A percentile compares a stretch with the other conserved stretches of the same genome.
phyloP scores from a whole-genome alignment of 1,140 invertebrate genomes.

The Drosophila tsacasi region DNA sequence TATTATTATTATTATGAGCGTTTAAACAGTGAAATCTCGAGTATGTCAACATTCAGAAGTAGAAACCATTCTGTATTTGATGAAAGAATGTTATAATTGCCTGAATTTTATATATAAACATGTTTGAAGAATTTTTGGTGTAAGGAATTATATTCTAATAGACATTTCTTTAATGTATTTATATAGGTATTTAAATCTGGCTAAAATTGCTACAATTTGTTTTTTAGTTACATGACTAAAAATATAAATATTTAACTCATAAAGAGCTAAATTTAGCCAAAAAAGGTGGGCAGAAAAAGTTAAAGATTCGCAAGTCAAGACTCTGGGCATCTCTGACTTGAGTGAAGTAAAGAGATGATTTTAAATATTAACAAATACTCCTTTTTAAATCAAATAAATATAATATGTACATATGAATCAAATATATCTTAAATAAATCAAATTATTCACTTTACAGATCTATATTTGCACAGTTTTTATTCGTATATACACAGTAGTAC shows the following conservation, averaged over 20 bases:
- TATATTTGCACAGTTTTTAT: not conserved
- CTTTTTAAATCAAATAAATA: too few relatives aligned
- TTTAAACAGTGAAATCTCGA: not conserved
- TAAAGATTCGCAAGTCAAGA: too few relatives aligned
- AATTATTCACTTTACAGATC: not conserved
- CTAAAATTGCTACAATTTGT: too few relatives aligned
- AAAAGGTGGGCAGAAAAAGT: too few relatives aligned
- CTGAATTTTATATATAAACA: not conserved
- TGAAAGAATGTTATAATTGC: too few relatives aligned
- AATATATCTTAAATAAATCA: not conserved
- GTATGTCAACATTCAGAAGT: too few relatives aligned
- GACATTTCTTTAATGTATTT: not conserved
- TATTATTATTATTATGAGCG: slow-evolving; percentile 19
- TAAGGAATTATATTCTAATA: not conserved
- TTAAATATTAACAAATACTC: too few relatives aligned
- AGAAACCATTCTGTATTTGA: not conserved
- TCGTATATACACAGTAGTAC: not conserved
- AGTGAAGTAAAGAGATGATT: too few relatives aligned
- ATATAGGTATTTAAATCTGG: not conserved
- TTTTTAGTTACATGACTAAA: too few relatives aligned
- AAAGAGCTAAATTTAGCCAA: too few relatives aligned
- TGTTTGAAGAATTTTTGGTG: not conserved
- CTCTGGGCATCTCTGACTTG: too few relatives aligned
- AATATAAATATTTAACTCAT: too few relatives aligned
- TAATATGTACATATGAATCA: not conserved